Percentiles rank a stretch among this genome's conserved stretches.
phyloP scores from a whole-genome alignment of 2,113 vertebrate genomes.

The Heterochromis multidens region DNA sequence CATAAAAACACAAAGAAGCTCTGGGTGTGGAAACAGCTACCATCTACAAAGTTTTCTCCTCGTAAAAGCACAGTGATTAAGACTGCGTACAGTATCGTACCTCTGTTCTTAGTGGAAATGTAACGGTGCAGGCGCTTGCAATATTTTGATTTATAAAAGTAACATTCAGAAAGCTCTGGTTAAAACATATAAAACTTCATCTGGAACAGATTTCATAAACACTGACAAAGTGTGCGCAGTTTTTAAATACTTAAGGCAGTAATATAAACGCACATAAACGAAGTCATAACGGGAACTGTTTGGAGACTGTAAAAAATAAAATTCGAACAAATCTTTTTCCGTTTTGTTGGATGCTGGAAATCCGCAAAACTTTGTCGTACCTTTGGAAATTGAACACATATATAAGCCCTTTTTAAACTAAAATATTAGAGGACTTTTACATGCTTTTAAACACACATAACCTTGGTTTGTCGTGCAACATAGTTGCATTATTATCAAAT shows the following conservation, averaged over 20 bases:
- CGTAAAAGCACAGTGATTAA: conserved; percentile 75
- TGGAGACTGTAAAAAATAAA: conserved; percentile 46
- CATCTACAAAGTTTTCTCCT: conserved; percentile 38
- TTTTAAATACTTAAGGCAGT: conserved; percentile 69
- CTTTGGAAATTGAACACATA: not conserved
- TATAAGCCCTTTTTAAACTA: conserved; percentile 50
- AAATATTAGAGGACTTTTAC: conserved; percentile 31
- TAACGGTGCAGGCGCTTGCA: conserved; percentile 42
- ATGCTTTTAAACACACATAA: conserved; percentile 48
- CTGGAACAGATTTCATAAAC: conserved; percentile 55
- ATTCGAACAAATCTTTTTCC: conserved; percentile 7
- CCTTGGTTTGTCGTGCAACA: conserved; percentile 49
- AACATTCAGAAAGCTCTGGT: conserved; percentile 31
- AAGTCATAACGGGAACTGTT: conserved; percentile 20
- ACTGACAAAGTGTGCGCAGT: conserved; percentile 55
- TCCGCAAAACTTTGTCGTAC: conserved; percentile 15
- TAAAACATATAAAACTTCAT: conserved; percentile 69
- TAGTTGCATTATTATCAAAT: conserved; percentile 60
- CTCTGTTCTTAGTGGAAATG: conserved; percentile 36
- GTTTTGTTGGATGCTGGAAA: conserved; percentile 21
- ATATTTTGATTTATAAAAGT: conserved; percentile 58
- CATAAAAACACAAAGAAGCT: conserved; percentile 50
- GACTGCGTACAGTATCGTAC: conserved; percentile 39
- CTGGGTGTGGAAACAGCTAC: conserved; percentile 3
- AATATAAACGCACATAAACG: conserved; percentile 55